Conservation (phyloP, 2,888 invertebrate genomes). For the Zhuqinia jingwanae region DNA sequence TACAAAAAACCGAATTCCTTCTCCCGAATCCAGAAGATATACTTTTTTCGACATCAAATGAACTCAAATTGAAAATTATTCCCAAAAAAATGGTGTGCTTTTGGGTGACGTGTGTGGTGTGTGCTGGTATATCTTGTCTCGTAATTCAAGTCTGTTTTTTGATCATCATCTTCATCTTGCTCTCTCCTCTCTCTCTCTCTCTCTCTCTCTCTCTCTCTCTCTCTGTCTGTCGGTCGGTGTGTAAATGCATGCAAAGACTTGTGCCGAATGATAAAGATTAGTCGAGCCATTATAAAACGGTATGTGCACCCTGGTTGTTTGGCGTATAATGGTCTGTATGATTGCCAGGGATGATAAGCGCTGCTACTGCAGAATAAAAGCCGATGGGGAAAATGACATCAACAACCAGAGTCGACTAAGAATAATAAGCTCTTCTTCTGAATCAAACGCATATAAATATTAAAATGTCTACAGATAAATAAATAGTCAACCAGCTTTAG, state of each 20-base stretch:
- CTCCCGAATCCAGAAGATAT: too few relatives aligned
- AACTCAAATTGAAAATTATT: neutral
- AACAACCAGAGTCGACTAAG: too few relatives aligned
- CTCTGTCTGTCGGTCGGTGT: slow-evolving; percentile 31
- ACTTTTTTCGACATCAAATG: neutral
- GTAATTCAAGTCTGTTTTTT: neutral
- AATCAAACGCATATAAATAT: neutral
- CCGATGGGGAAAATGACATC: neutral
- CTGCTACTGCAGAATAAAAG: neutral
- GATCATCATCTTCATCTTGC: neutral
- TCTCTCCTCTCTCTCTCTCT: neutral
- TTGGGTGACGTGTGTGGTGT: neutral
- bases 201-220: neutral
- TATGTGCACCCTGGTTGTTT: slow-evolving; percentile 70
- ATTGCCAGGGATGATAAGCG: slow-evolving; percentile 71
- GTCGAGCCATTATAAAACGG: slow-evolving; percentile 72
- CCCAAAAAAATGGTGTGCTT: neutral
- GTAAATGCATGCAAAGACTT: slow-evolving; percentile 68
- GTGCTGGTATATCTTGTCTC: neutral
- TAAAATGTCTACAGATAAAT: neutral
- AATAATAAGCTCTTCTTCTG: neutral
- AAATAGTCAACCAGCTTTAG: neutral
- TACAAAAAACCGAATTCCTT: neutral
- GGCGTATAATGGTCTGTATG: slow-evolving; percentile 72
- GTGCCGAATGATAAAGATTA: slow-evolving; percentile 69